Evolutionary conservation across 1,140 invertebrate genomes (phyloP).

Genomic region (Mycetomoellerius zeteki): DNA sequence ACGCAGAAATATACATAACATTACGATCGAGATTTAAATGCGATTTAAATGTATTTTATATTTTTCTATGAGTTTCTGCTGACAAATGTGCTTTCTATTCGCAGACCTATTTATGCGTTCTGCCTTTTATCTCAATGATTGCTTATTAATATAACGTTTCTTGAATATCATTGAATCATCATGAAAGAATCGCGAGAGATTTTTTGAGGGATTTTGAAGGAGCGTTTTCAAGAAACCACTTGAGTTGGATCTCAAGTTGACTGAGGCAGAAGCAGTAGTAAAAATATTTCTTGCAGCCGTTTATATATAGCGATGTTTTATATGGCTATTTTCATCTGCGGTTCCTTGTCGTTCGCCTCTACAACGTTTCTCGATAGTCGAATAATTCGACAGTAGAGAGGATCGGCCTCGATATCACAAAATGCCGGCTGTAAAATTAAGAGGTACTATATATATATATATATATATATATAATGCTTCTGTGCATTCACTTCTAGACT

Average conservation of each 20-base stretch:
- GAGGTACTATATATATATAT: not conserved
- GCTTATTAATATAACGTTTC: not conserved
- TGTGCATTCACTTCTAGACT: not conserved
- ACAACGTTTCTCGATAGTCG: constrained; percentile 43
- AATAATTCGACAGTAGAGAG: constrained; percentile 1
- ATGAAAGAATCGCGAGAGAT: not conserved
- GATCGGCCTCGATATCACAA: not conserved
- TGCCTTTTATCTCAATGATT: not conserved
- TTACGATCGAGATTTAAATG: not conserved
- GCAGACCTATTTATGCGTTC: not conserved
- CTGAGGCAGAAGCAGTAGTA: constrained; percentile 44
- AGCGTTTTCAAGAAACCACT: constrained; percentile 13
- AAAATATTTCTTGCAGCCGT: constrained; percentile 56
- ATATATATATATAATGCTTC: not conserved
- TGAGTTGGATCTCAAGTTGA: constrained; percentile 36
- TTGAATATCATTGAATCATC: not conserved
- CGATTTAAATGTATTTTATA: not conserved
- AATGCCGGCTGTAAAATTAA: constrained; percentile 2
- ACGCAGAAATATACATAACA: not conserved
- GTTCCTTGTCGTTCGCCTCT: constrained; percentile 21
- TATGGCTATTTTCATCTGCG: constrained; percentile 47
- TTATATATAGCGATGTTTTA: constrained; percentile 64
- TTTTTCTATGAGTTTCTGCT: not conserved
- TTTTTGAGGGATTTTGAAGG: not conserved
- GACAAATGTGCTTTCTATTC: not conserved